Evolutionary conservation across 2,113 vertebrate species (phyloP).

Genomic region (Oophaga pumilio): DNA sequence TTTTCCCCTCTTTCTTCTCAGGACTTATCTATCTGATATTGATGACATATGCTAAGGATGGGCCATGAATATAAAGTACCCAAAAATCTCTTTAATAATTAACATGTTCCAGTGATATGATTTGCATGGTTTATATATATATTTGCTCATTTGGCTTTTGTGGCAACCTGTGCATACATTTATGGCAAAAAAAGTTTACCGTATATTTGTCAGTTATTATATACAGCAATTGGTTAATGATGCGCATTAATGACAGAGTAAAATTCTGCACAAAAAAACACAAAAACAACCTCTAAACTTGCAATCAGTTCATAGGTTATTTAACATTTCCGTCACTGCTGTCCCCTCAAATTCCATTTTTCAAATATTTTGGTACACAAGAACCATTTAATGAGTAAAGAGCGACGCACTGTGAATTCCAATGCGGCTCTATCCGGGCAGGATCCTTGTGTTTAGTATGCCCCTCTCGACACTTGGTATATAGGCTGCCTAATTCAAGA

Average conservation of each 20-base stretch:
- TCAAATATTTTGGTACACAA: constrained; percentile 8
- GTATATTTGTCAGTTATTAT: no score
- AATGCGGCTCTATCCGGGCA: background rate
- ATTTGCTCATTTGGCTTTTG: no score
- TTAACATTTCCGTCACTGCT: constrained; percentile 19
- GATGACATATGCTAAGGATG: no score
- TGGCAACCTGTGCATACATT: no score
- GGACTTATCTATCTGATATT: no score
- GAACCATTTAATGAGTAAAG: constrained; percentile 13
- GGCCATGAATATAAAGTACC: no score
- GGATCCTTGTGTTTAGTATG: background rate
- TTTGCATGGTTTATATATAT: no score
- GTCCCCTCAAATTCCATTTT: constrained; percentile 25
- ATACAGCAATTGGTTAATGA: background rate
- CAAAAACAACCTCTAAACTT: background rate
- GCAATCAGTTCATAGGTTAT: constrained; percentile 13
- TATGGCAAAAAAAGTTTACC: no score
- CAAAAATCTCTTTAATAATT: no score
- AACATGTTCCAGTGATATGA: no score
- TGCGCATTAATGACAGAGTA: background rate
- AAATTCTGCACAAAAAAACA: background rate
- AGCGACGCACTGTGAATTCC: background rate
- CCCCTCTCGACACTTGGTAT: background rate
- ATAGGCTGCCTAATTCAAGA: background rate
- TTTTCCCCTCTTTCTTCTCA: no score